Conservation (phyloP, 2,797 vertebrate genomes). For the Parauchenoglanis punctatus region DNA sequence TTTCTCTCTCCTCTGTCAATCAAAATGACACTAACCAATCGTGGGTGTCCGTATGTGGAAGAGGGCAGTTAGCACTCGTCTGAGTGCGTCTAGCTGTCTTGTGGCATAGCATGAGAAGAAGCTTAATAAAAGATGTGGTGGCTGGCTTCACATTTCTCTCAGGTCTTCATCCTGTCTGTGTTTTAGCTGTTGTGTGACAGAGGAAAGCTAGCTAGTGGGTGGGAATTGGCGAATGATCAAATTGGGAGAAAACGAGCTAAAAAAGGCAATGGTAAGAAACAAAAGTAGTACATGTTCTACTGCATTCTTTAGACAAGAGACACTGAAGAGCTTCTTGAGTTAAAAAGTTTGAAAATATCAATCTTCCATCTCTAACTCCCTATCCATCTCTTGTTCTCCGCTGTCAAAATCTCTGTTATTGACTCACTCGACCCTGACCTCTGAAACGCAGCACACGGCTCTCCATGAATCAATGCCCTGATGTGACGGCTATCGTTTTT, state of each 20-base stretch:
- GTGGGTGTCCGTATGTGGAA: neutral
- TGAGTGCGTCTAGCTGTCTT: neutral
- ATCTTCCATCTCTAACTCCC: neutral
- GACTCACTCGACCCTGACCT: conserved; percentile 46
- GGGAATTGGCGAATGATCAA: neutral
- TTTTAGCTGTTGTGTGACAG: neutral
- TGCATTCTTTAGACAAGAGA: conserved; percentile 16
- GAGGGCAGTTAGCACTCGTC: neutral
- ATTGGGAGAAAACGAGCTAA: neutral
- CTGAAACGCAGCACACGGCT: conserved; percentile 35
- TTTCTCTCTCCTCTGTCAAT: neutral
- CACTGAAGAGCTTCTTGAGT: conserved; percentile 39
- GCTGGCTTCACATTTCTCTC: neutral
- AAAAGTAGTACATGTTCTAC: conserved; percentile 25
- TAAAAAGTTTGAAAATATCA: conserved; percentile 37
- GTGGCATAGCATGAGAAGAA: neutral
- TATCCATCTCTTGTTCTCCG: conserved; percentile 21
- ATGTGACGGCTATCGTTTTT: conserved; percentile 36
- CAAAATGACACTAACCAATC: neutral
- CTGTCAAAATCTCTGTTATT: conserved; percentile 37
- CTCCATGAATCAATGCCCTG: conserved; percentile 37
- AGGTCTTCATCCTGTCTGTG: neutral
- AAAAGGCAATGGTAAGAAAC: conserved; percentile 15
- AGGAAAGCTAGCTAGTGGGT: neutral
- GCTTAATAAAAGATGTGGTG: neutral